phyloP scores from a whole-genome alignment of 2,113 vertebrate genomes.

The Ophiodon elongatus region DNA sequence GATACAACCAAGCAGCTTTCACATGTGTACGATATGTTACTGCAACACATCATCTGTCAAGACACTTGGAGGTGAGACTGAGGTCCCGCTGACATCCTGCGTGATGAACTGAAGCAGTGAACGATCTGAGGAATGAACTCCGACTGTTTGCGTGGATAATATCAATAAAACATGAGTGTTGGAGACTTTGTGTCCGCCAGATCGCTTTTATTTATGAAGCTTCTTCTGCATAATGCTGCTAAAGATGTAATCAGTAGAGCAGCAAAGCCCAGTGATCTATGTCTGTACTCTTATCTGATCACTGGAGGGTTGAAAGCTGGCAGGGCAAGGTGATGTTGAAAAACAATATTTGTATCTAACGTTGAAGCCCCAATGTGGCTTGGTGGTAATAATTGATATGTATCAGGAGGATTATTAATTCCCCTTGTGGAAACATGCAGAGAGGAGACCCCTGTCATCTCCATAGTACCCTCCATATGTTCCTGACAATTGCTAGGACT shows the following conservation, averaged over 20 bases:
- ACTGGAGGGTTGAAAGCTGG: conserved; percentile 18
- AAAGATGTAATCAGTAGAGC: conserved; percentile 72
- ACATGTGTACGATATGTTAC: background rate
- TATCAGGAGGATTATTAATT: conserved; percentile 36
- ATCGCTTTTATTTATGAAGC: conserved; percentile 67
- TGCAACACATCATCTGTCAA: conserved; percentile 25
- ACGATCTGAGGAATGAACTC: conserved; percentile 35
- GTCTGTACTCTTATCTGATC: conserved; percentile 50
- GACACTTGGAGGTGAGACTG: conserved; percentile 34
- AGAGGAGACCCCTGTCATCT: background rate
- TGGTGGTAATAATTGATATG: conserved; percentile 28
- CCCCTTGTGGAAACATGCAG: background rate
- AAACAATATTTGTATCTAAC: conserved; percentile 9
- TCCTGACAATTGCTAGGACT: background rate
- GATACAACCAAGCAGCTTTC: background rate
- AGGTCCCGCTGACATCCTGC: conserved; percentile 25
- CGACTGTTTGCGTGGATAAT: conserved; percentile 33
- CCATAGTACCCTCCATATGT: background rate
- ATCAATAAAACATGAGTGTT: conserved; percentile 77
- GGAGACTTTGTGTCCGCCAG: conserved; percentile 50
- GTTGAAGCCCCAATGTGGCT: conserved; percentile 39
- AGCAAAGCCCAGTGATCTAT: conserved; percentile 64
- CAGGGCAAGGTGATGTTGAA: conserved; percentile 13
- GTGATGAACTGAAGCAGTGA: conserved; percentile 23
- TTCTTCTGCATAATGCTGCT: conserved; percentile 65